Conservation (phyloP, 2,888 invertebrate species). For the Pimpla rufipes region DNA sequence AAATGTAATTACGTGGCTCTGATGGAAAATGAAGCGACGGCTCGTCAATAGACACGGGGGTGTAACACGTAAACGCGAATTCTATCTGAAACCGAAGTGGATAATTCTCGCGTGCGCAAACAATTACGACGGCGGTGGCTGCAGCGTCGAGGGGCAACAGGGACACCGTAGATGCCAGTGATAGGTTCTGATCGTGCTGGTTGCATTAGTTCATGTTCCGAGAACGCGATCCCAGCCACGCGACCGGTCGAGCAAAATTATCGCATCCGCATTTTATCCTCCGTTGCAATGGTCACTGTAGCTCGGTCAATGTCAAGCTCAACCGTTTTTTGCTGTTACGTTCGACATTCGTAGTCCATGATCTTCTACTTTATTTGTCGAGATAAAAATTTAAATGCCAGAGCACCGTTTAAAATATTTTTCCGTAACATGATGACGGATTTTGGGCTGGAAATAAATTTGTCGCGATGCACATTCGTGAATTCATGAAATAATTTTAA, state of each 20-base stretch:
- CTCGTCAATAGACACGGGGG: not conserved
- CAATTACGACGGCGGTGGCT: slow-evolving; percentile 33
- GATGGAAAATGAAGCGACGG: not conserved
- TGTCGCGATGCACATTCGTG: not conserved
- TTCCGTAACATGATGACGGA: no score
- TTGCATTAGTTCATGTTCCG: slow-evolving; percentile 52
- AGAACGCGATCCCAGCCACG: slow-evolving; percentile 48
- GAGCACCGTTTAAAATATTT: no score
- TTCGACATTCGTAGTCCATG: not conserved
- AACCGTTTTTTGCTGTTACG: not conserved
- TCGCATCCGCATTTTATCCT: slow-evolving; percentile 22
- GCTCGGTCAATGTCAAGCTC: not conserved
- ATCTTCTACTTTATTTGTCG: not conserved
- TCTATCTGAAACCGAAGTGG: slow-evolving; percentile 16
- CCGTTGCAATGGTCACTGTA: slow-evolving; percentile 6
- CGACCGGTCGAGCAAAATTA: slow-evolving; percentile 11
- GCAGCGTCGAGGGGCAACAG: slow-evolving; percentile 7
- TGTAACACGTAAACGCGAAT: not conserved
- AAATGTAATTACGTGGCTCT: not conserved
- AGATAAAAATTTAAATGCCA: no score
- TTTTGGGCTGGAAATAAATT: not conserved
- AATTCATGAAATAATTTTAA: slow-evolving; percentile 34
- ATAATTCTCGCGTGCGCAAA: slow-evolving; percentile 43
- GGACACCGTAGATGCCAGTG: slow-evolving; percentile 52
- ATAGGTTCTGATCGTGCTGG: slow-evolving; percentile 58